Evolutionary conservation across 2,888 invertebrate species (phyloP).

Genomic region (Bombyx huttoni): DNA sequence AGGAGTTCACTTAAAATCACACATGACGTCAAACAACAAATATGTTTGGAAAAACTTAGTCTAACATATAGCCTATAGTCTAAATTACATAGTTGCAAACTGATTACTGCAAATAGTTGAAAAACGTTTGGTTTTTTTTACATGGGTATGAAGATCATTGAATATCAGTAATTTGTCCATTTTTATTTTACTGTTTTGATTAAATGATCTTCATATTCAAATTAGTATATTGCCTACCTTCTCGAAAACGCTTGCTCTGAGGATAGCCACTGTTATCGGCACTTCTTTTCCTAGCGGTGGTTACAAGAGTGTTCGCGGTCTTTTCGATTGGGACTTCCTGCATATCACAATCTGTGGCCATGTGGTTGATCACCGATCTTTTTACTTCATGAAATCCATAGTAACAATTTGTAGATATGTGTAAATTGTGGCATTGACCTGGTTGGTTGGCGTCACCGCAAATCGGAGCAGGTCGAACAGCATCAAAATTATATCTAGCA

Average conservation of each 20-base stretch:
- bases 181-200: slow-evolving; percentile 3
- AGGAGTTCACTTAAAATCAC: too few species aligned
- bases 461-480: slow-evolving; percentile 57
- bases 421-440: slow-evolving; percentile 56
- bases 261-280: slow-evolving; percentile 45
- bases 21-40: not conserved
- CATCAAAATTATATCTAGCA: slow-evolving; percentile 60
- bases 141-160: not conserved
- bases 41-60: not conserved
- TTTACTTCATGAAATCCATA: slow-evolving; percentile 62
- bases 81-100: too few species aligned
- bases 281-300: slow-evolving; percentile 48
- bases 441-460: slow-evolving; percentile 42
- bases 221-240: slow-evolving; percentile 42
- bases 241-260: slow-evolving; percentile 50
- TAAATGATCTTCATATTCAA: slow-evolving; percentile 32
- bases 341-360: slow-evolving; percentile 56
- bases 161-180: not conserved
- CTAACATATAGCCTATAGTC: too few species aligned
- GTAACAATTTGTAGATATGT: slow-evolving; percentile 66
- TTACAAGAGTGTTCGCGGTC: slow-evolving; percentile 18
- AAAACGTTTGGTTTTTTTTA: not conserved
- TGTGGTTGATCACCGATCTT: slow-evolving; percentile 22
- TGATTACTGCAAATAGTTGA: too few species aligned
- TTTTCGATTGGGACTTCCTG: slow-evolving; percentile 27